phyloP scores from a whole-genome alignment of 1,140 invertebrate genomes.

The Dendroctonus valens region DNA sequence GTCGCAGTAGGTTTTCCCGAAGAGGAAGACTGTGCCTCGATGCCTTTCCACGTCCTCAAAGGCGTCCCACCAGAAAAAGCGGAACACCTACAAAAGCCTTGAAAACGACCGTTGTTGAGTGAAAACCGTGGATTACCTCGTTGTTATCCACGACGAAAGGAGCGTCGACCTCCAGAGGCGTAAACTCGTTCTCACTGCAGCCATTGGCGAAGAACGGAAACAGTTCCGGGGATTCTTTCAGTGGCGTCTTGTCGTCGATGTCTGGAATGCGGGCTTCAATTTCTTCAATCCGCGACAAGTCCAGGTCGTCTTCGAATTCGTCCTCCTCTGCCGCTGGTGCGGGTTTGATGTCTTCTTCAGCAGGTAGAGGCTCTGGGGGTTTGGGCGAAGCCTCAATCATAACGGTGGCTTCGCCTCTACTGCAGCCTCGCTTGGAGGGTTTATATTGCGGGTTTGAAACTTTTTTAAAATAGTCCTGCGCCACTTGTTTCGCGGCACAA shows the following conservation, averaged over 20 bases:
- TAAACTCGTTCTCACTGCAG: constrained; percentile 8
- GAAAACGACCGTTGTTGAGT: not conserved
- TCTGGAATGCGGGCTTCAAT: constrained; percentile 21
- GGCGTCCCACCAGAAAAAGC: constrained; percentile 94
- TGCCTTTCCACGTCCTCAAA: constrained; percentile 82
- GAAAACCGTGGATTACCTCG: not conserved
- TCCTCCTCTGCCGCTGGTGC: constrained; percentile 19
- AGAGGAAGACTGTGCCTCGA: constrained; percentile 85
- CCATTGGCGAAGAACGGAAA: too few species aligned
- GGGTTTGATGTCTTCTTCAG: too few species aligned
- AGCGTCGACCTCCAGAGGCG: not conserved
- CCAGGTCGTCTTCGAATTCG: constrained; percentile 46
- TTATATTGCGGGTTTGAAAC: constrained; percentile 43
- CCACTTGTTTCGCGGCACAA: constrained; percentile 48
- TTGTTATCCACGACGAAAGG: constrained; percentile 3
- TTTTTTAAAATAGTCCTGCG: constrained; percentile 64
- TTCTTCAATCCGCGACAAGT: constrained; percentile 41
- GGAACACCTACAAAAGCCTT: constrained; percentile 57
- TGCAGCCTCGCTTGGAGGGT: constrained; percentile 20
- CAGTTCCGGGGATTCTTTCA: too few species aligned
- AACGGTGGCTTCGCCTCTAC: too few species aligned
- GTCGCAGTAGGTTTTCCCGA: constrained; percentile 87
- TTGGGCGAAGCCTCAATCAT: too few species aligned
- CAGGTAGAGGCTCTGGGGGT: too few species aligned
- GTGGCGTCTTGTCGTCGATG: too few species aligned